phyloP scores from a whole-genome alignment of 2,888 invertebrate genomes.

The Calliopum simillimum region DNA sequence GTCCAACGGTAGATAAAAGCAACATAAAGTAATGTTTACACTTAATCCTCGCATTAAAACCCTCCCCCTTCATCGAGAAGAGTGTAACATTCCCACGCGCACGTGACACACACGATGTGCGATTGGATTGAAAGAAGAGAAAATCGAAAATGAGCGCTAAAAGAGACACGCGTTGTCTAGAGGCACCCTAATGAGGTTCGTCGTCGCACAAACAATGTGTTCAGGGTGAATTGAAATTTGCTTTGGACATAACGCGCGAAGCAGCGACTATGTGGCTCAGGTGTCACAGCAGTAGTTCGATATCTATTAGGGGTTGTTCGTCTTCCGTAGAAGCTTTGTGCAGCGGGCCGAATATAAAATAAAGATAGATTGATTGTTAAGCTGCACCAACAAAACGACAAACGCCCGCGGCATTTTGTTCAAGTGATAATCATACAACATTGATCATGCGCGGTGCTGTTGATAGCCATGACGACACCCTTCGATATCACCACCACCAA shows the following conservation, averaged over 20 bases:
- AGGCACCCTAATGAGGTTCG: slow-evolving; percentile 14
- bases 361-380: no score
- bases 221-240: background rate
- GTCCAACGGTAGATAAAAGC: background rate
- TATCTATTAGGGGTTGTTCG: no score
- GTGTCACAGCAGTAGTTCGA: no score
- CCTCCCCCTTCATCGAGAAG: background rate
- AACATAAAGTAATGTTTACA: background rate
- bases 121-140: slow-evolving; percentile 2
- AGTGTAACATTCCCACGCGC: slow-evolving; percentile 43
- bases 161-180: background rate
- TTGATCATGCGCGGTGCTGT: no score
- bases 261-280: no score
- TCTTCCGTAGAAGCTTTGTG: no score
- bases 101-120: slow-evolving; percentile 39
- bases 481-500: no score
- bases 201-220: background rate
- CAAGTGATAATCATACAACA: no score
- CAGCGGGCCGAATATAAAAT: no score
- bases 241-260: background rate
- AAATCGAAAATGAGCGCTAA: background rate
- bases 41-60: slow-evolving; percentile 13
- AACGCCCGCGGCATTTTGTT: no score
- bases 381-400: no score
- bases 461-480: no score